These are phyloP conservation scores for Tychaedon coryphoeus DNA, from an alignment of 2,113 vertebrate species.

Conservation along the genomic window DNA sequence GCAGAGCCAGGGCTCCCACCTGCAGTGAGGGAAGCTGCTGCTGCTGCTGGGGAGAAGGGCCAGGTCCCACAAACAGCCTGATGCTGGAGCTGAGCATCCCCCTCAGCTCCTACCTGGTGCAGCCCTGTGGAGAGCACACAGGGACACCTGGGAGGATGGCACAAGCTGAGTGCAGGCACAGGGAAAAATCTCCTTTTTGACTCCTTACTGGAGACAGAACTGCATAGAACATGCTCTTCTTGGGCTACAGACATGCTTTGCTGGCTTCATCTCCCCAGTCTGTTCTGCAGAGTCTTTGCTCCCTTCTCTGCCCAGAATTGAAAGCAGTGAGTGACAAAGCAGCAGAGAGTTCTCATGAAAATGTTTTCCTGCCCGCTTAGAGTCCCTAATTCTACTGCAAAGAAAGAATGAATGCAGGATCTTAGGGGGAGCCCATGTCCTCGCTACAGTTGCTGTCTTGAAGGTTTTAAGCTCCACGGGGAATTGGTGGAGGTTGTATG, in stretches of 20 bases:
- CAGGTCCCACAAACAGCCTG: neutral
- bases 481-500: neutral
- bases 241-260: accelerated
- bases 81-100: neutral
- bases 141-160: accelerated
- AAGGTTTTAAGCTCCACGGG: neutral
- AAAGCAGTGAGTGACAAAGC: neutral
- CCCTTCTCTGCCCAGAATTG: accelerated
- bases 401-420: neutral
- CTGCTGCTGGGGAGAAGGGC: neutral
- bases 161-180: neutral
- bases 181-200: neutral
- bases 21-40: neutral
- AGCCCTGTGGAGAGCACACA: accelerated
- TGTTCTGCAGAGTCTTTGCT: neutral
- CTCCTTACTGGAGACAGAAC: no score
- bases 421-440: neutral
- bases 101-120: accelerated
- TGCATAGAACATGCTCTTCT: accelerated
- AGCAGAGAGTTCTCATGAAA: neutral
- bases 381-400: neutral
- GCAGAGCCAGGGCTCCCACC: neutral
- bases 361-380: neutral
- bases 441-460: accelerated
- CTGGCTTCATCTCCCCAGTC: neutral